Percentiles rank a stretch among this genome's conserved stretches.
Conservation (phyloP, 2,113 vertebrate species). For the Connochaetes taurinus region DNA sequence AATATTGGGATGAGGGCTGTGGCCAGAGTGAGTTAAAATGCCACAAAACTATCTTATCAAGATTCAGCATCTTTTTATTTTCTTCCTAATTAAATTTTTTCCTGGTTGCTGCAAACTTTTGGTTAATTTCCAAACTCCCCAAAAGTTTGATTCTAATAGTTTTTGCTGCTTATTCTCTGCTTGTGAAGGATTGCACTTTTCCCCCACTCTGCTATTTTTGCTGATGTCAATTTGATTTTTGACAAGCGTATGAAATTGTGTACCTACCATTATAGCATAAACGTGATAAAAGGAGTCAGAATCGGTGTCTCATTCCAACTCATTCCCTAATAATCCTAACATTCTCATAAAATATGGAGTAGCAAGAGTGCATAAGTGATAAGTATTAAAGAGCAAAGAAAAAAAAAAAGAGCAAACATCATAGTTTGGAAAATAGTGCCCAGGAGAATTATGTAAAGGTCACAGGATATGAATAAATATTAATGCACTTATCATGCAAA, state of each 20-base stretch:
- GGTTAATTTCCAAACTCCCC: neutral
- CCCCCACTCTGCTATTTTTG: neutral
- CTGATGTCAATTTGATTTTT: neutral
- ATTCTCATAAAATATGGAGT: constrained; percentile 48
- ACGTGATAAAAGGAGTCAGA: constrained; percentile 12
- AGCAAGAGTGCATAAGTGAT: constrained; percentile 47
- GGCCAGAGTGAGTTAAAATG: neutral
- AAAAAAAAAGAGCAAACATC: constrained; percentile 72
- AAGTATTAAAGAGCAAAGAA: constrained; percentile 50
- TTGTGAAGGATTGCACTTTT: neutral
- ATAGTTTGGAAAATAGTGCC: constrained; percentile 72
- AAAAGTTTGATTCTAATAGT: neutral
- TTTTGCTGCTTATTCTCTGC: neutral
- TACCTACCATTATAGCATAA: neutral
- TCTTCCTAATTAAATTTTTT: neutral
- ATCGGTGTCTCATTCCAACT: neutral
- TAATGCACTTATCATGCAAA: constrained; percentile 79
- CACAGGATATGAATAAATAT: constrained; percentile 81
- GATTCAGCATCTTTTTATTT: neutral
- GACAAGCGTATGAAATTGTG: neutral
- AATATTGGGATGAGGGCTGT: neutral
- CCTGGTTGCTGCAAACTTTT: neutral
- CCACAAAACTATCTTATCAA: neutral
- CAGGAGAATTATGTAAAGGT: constrained; percentile 79
- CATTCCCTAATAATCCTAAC: constrained; percentile 55